Base-by-base conservation (phyloP, 2,797 vertebrate species). In the Chelmon rostratus region DNA sequence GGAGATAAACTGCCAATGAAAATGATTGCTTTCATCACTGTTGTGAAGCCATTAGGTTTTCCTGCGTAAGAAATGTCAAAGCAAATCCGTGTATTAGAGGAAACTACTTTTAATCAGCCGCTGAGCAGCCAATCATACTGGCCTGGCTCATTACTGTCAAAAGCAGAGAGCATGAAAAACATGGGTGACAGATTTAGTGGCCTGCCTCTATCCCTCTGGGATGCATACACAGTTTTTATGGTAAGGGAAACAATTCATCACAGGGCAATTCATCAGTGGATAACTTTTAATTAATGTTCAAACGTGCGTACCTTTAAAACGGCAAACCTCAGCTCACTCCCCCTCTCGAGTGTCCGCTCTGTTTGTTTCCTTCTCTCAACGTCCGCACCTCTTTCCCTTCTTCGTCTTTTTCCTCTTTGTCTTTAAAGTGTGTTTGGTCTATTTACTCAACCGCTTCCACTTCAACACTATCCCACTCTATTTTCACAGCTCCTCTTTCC, bases 241-340 rank as follows among this genome's bases (percentile, higher is more conserved):
- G 89, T 79, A 90, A 86, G 92, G 78, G 87, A 96, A 96, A 95
- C 95, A 95, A 95, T 96, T 96, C 92, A 96, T 96, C 94, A 96
- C 94, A 68, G 92, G 92, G 94, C 94, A 95, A 95, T 96, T 96
- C 94, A 95, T 95, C 94, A 91, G 90, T 50, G 93, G 93, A 93
- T 92, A 93, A 95, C 94, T 95, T 96, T 96, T 97, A 96, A 97
- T 97, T 96, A 96, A 94, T 86, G 94, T 94, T 94, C 93, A 93
- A 94, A 93, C 64, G 88, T 85, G 91, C 82, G 73, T 92, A 94
- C 93, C 94, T 95, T 94, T 95, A 93, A 94, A 89, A 89, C 47
- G 50, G 59, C 82, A 65, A n/a, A 37, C 77, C 85, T 82, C 82
- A 73, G 83, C 83, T 76, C 54, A 18, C 76, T 47, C 63, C 69